Conservation (phyloP, 2,888 invertebrate genomes). For the Athripsodes cinereus region DNA sequence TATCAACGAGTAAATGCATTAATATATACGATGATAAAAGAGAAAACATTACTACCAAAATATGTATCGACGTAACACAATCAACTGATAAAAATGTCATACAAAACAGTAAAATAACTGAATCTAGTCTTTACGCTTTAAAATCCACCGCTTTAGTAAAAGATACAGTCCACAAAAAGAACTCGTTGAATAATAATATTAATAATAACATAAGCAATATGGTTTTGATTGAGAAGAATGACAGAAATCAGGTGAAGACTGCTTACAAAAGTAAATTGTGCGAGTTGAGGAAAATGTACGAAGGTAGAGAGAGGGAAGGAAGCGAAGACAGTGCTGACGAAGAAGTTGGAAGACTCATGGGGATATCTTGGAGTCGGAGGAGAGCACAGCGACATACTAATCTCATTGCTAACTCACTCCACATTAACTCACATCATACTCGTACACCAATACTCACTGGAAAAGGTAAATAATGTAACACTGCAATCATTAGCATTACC, state of each 20-base stretch:
- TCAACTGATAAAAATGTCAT: constrained; percentile 29
- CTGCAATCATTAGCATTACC: not conserved
- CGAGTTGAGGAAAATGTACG: constrained; percentile 38
- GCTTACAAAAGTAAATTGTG: constrained; percentile 32
- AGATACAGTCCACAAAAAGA: constrained; percentile 32
- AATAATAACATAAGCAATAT: constrained; percentile 15
- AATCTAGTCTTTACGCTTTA: constrained; percentile 32
- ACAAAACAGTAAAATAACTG: constrained; percentile 10
- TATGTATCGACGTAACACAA: constrained; percentile 40
- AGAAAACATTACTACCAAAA: constrained; percentile 39
- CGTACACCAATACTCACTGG: not conserved
- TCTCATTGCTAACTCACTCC: constrained; percentile 7
- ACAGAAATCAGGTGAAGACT: constrained; percentile 13
- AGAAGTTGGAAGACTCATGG: constrained; percentile 54
- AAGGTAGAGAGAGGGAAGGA: constrained; percentile 32
- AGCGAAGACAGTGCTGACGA: constrained; percentile 46
- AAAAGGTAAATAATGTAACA: constrained; percentile 8
- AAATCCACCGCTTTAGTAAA: constrained; percentile 43
- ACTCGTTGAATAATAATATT: constrained; percentile 15
- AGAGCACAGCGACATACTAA: constrained; percentile 13
- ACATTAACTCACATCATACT: constrained; percentile 12
- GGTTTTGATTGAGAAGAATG: constrained; percentile 17
- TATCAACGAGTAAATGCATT: constrained; percentile 26
- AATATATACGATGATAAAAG: constrained; percentile 26
- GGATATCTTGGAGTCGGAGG: constrained; percentile 27